Percentiles rank a stretch among this genome's conserved stretches.
phyloP scores from a whole-genome alignment of 2,888 invertebrate genomes.

The Agrotis segetum region DNA sequence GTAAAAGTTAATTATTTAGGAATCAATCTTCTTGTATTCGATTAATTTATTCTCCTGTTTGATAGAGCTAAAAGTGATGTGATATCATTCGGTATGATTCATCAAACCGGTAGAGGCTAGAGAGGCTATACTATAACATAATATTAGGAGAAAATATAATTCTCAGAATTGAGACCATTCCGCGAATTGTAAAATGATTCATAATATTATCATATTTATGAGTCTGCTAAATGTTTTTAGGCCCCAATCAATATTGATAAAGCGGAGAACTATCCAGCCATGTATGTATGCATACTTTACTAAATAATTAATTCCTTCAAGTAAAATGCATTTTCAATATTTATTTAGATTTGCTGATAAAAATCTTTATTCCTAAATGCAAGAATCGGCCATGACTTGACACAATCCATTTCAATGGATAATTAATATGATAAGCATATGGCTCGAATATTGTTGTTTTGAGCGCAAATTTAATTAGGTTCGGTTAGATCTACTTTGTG shows the following conservation, averaged over 20 bases:
- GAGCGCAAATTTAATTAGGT: neutral
- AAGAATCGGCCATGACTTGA: neutral
- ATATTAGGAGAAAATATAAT: too few species aligned
- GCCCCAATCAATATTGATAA: too few species aligned
- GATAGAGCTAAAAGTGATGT: too few species aligned
- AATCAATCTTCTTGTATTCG: neutral
- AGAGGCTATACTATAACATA: neutral
- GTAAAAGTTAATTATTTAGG: neutral
- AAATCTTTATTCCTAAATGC: neutral
- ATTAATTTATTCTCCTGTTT: too few species aligned
- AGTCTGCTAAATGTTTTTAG: too few species aligned
- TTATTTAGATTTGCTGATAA: neutral
- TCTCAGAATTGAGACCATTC: too few species aligned
- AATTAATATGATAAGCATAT: constrained; percentile 9
- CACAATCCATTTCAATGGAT: neutral
- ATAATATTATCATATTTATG: too few species aligned
- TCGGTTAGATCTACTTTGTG: neutral
- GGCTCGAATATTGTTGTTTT: constrained; percentile 2
- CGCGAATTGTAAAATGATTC: too few species aligned
- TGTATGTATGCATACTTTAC: too few species aligned
- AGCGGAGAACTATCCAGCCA: too few species aligned
- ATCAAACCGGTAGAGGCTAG: too few species aligned
- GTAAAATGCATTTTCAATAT: neutral
- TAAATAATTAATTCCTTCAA: neutral
- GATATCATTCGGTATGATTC: too few species aligned